A percentile compares a stretch with the other conserved stretches of the same genome.
Conservation (phyloP, 2,888 invertebrate genomes). For the Drosophila colorata region DNA sequence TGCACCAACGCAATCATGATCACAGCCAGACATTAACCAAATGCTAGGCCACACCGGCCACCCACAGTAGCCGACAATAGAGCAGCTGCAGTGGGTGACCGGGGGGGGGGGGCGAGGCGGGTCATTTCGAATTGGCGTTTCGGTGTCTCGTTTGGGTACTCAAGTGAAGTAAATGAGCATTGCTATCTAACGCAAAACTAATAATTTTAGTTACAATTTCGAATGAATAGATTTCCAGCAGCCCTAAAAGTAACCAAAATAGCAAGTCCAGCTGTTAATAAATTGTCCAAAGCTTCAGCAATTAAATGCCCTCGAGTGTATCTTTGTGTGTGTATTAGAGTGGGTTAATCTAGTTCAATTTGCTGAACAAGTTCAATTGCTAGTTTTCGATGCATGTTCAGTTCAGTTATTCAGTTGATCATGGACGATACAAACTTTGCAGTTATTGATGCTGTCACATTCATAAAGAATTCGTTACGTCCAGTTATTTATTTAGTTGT, state of each 20-base stretch:
- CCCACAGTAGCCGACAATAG: too few relatives aligned
- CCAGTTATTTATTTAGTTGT: too few relatives aligned
- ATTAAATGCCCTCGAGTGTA: neutral
- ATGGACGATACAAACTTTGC: too few relatives aligned
- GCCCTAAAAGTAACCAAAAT: conserved; percentile 62
- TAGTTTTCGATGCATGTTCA: too few relatives aligned
- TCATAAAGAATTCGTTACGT: too few relatives aligned
- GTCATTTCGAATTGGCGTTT: conserved; percentile 32
- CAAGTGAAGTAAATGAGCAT: conserved; percentile 85
- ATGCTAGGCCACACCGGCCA: neutral
- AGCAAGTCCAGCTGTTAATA: conserved; percentile 54
- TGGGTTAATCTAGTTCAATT: too few relatives aligned
- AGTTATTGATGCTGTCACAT: too few relatives aligned
- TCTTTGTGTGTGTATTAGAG: neutral
- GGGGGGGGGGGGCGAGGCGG: too few relatives aligned
- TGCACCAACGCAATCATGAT: conserved; percentile 42
- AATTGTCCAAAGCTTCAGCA: conserved; percentile 19
- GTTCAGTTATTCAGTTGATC: too few relatives aligned
- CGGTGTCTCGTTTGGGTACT: conserved; percentile 82
- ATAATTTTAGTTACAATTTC: conserved; percentile 82
- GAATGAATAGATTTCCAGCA: conserved; percentile 77
- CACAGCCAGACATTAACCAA: conserved; percentile 34
- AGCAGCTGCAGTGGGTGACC: neutral
- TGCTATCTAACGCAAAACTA: conserved; percentile 84
- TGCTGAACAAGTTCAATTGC: too few relatives aligned